Base-by-base conservation (phyloP, 2,888 invertebrate genomes). In the Malachius bipustulatus region DNA sequence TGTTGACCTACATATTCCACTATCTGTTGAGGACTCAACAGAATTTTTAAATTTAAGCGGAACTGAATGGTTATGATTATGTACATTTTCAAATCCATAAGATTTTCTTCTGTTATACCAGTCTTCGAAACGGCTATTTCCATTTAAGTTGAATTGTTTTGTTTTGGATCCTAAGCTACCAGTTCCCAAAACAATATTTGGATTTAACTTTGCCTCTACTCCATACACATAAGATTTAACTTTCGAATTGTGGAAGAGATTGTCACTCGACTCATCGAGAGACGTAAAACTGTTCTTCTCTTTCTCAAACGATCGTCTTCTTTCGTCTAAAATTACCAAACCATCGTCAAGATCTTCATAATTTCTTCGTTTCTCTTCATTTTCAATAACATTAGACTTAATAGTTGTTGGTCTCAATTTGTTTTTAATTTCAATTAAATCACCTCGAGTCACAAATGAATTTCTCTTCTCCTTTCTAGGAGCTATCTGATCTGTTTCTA, bases 101-200 rank as follows among this genome's bases (percentile, higher is more conserved):
- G 82, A 82, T 59, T 82, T 83, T 44, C 82, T 66, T 44, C 82
- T 66, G 40, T 73, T 70, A 51, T 77, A 78, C 81, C 82, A 83
- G 48, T 75, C 75, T 46, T 76, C 75, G 57, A 61, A 58, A 34
- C 57, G 50, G 36, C 47, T 52, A 11, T 39, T 49, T 14, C 49
- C 45, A 32, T 47, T 54, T 9, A 55, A 54, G 41, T 57, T 57
- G 2, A 54, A 45, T 39, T 62, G 51, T 48, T 62, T 65, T 2
- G 61, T 62, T 37, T 64, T 53, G 0, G 65, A 64, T 47, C 67
- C 66, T 24, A 66, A 51, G 45, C 68, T 67, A 4, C 66, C 66
- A 1, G 66, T 66, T 11, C 63, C 63, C 16, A 50, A 38, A 30
- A 52, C 47, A 16, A 56, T 48, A 40, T 58, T 54, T 36, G 54